Conservation (phyloP, 1,140 invertebrate genomes). For the Berghia stephanieae region DNA sequence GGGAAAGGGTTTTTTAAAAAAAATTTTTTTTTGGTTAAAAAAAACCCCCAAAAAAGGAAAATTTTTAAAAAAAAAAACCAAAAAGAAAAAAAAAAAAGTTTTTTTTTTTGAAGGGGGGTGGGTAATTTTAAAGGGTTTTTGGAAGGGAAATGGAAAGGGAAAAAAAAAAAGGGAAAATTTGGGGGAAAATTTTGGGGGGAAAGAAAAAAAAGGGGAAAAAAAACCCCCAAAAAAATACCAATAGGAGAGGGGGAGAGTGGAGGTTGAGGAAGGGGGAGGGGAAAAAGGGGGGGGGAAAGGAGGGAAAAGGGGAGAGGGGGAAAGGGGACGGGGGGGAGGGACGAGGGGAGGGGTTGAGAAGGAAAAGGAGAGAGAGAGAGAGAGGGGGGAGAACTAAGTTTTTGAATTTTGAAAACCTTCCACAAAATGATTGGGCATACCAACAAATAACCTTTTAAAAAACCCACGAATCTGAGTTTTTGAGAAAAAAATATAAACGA, state of each 20-base stretch:
- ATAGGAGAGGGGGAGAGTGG: not conserved
- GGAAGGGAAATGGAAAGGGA: not conserved
- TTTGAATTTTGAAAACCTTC: not conserved
- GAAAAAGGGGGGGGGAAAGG: not conserved
- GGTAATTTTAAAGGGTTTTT: not conserved
- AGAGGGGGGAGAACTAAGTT: not conserved
- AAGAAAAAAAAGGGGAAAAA: not conserved
- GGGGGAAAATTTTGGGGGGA: not conserved
- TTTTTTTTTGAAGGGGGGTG: not conserved
- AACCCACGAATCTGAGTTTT: no score
- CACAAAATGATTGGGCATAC: not conserved
- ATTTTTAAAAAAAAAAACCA: no score
- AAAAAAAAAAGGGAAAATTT: not conserved
- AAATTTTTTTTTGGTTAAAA: not conserved
- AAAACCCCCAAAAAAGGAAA: not conserved
- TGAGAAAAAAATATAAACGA: no score
- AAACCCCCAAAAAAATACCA: not conserved
- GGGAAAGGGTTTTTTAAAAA: not conserved
- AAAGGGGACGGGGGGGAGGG: not conserved
- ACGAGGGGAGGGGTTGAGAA: not conserved
- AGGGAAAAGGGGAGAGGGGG: not conserved
- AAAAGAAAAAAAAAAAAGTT: conserved; percentile 2
- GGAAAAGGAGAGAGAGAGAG: conserved; percentile 13
- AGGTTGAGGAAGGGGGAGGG: not conserved
- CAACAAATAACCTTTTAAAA: no score